phyloP scores from a whole-genome alignment of 2,113 vertebrate species.

The Mesoclemmys tuberculata region DNA sequence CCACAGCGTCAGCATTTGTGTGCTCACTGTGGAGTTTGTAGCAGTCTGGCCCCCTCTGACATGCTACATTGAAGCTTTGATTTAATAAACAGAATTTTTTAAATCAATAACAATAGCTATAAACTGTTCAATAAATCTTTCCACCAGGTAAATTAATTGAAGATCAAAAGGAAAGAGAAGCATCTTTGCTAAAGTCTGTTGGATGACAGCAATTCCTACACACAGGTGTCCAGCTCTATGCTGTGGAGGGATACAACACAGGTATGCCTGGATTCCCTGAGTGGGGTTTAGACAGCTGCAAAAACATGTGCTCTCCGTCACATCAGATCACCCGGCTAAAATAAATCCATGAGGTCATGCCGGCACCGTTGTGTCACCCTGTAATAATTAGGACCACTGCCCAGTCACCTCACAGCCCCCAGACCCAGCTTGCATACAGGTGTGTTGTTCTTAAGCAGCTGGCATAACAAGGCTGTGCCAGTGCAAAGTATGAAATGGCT shows the following conservation, averaged over 20 bases:
- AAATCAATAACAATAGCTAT: constrained; percentile 31
- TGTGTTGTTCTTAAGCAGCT: constrained; percentile 82
- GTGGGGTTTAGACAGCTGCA: constrained; percentile 61
- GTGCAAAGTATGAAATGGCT: constrained; percentile 59
- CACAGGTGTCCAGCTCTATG: constrained; percentile 20
- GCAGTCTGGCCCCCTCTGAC: constrained; percentile 45
- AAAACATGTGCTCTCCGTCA: constrained; percentile 57
- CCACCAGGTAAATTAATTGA: background rate
- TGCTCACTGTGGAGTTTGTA: constrained; percentile 61
- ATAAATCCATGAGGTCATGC: constrained; percentile 78
- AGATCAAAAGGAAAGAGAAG: constrained; percentile 4
- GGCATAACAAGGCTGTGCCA: constrained; percentile 75
- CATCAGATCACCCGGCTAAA: constrained; percentile 10
- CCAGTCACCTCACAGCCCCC: constrained; percentile 41
- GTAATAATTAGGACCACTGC: constrained; percentile 62
- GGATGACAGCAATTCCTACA: background rate
- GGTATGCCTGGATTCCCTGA: background rate
- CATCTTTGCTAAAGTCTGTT: background rate
- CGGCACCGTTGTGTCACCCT: constrained; percentile 59
- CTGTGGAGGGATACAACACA: background rate
- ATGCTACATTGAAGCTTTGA: background rate
- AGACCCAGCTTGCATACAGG: constrained; percentile 64
- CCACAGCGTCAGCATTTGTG: constrained; percentile 13
- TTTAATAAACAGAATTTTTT: constrained; percentile 20
- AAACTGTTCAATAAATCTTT: constrained; percentile 17